phyloP scores from a whole-genome alignment of 2,888 invertebrate species.

The Dynastes tityus region DNA sequence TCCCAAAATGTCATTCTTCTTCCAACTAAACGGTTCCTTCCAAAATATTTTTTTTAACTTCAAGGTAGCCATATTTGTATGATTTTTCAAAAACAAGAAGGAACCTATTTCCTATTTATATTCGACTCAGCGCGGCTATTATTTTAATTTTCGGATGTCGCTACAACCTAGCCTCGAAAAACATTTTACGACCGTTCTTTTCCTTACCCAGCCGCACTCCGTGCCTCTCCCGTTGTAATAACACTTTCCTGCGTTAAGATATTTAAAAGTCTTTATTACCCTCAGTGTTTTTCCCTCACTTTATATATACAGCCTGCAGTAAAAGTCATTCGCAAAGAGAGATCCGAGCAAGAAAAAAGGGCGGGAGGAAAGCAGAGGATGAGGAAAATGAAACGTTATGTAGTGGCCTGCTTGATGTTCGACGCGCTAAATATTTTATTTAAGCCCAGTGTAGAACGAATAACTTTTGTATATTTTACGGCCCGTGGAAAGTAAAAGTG shows the following conservation, averaged over 20 bases:
- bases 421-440: constrained; percentile 48
- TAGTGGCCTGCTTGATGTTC: constrained; percentile 45
- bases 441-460: constrained; percentile 42
- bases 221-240: constrained; percentile 19
- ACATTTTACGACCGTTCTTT: constrained; percentile 31
- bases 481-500: constrained; percentile 51
- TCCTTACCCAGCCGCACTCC: background rate
- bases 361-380: background rate
- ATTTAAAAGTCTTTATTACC: constrained; percentile 46
- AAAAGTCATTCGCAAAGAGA: constrained; percentile 40
- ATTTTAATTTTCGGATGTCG: constrained; percentile 34
- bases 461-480: constrained; percentile 52
- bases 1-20: too few relatives aligned
- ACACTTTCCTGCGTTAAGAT: constrained; percentile 45
- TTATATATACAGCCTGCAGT: constrained; percentile 44
- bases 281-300: constrained; percentile 45
- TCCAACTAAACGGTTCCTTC: too few relatives aligned
- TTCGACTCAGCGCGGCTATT: background rate
- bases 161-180: constrained; percentile 7
- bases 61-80: too few relatives aligned
- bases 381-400: constrained; percentile 46
- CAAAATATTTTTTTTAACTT: too few relatives aligned
- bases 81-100: background rate
- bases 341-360: background rate
- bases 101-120: background rate